Conservation (phyloP, 2,113 vertebrate species). For the Carassius gibelio region DNA sequence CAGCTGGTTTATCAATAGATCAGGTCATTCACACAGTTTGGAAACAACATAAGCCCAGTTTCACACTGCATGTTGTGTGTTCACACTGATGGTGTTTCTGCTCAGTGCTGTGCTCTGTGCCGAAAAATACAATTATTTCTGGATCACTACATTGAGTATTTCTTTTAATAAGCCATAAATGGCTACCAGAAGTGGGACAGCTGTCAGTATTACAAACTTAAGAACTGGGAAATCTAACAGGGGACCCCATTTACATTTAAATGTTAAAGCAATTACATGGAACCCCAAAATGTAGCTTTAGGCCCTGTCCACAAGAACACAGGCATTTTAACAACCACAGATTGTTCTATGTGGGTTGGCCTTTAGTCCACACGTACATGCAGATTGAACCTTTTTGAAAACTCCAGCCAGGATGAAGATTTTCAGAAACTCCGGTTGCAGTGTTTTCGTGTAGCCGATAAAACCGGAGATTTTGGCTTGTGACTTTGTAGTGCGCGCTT, state of each 20-base stretch:
- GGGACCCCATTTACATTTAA: background rate
- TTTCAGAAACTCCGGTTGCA: background rate
- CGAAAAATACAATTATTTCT: background rate
- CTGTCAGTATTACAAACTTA: background rate
- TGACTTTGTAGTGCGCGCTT: background rate
- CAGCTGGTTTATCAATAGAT: background rate
- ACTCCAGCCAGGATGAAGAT: background rate
- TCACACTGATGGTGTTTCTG: background rate
- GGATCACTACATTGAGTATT: background rate
- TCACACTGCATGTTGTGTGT: slow-evolving; percentile 10
- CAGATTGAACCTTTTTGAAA: background rate
- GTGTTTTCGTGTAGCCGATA: background rate
- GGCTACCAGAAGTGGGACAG: background rate
- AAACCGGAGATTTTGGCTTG: background rate
- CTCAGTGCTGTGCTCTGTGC: background rate
- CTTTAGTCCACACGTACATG: background rate
- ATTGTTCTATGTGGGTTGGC: background rate
- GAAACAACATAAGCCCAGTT: background rate
- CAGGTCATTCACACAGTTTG: background rate
- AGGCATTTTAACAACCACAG: background rate
- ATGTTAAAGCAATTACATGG: background rate
- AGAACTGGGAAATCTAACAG: background rate
- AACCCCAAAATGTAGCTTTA: background rate
- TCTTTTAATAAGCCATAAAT: background rate
- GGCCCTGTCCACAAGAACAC: background rate